phyloP scores from a whole-genome alignment of 2,797 vertebrate genomes.

The Tapera naevia region DNA sequence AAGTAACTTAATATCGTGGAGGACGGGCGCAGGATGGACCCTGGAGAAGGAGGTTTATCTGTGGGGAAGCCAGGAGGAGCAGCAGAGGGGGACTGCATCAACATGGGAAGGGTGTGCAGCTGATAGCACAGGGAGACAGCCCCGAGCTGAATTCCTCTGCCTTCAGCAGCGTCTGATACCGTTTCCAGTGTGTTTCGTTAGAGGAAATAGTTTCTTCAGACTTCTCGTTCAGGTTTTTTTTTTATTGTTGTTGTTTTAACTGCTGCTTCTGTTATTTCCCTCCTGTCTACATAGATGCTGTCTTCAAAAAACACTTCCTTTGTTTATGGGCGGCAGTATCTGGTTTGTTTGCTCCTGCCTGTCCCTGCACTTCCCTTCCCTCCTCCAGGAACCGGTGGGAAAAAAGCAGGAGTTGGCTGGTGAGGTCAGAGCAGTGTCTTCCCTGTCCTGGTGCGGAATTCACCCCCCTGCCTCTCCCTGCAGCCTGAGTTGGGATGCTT shows the following conservation, averaged over 20 bases:
- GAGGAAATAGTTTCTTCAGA: background rate
- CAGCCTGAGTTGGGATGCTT: background rate
- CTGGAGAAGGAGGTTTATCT: background rate
- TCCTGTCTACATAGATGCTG: background rate
- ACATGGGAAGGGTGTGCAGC: background rate
- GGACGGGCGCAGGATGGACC: background rate
- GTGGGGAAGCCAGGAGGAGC: background rate
- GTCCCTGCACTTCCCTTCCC: background rate
- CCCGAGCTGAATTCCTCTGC: background rate
- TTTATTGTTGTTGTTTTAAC: background rate
- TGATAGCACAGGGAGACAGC: background rate
- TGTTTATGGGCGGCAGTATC: background rate
- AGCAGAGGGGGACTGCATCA: background rate
- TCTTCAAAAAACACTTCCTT: background rate
- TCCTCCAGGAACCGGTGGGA: background rate
- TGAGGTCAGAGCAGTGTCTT: background rate
- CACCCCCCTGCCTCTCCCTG: background rate
- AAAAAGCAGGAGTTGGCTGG: background rate
- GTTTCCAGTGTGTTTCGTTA: rapidly evolving
- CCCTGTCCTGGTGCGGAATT: rapidly evolving
- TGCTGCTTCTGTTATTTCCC: background rate
- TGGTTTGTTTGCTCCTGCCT: background rate
- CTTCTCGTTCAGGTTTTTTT: background rate
- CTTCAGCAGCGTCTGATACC: background rate
- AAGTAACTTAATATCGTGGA: background rate